Conservation (phyloP, 35 echinoderm and acorn worm genomes). For the Patiria miniata region DNA sequence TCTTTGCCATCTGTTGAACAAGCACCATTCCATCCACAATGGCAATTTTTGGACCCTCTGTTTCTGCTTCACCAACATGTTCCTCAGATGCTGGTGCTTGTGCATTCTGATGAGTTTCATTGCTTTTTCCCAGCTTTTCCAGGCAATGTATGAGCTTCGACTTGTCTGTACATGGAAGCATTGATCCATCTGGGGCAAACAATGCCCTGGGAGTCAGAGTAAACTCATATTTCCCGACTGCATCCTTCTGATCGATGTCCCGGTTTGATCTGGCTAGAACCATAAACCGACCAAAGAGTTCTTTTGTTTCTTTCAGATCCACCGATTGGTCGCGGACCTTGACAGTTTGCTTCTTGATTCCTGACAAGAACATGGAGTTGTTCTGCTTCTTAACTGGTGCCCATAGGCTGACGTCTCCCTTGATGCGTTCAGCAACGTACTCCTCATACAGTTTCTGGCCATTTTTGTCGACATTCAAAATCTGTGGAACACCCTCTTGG, state of each 20-base stretch:
- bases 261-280: no score
- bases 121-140: conserved; percentile 1
- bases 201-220: conserved; percentile 52
- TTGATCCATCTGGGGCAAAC: conserved; percentile 55
- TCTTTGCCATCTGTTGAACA: conserved; percentile 35
- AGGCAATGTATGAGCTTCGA: conserved; percentile 65
- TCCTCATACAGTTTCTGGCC: no score
- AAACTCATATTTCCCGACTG: conserved; percentile 57
- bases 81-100: not conserved
- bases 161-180: conserved; percentile 50
- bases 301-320: conserved; percentile 60
- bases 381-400: no score
- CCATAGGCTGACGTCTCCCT: no score
- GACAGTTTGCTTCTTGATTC: no score
- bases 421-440: no score
- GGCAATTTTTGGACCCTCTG: conserved; percentile 33
- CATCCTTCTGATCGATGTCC: conserved; percentile 53
- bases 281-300: conserved; percentile 46
- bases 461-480: no score
- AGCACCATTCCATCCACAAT: conserved; percentile 51
- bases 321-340: no score
- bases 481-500: no score
- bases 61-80: not conserved
- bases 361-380: no score
- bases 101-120: not conserved